Evolutionary conservation across 2,113 vertebrate genomes (phyloP), one percentile per base, ranked within the genome.

Genomic region (Hippocampus comes): DNA sequence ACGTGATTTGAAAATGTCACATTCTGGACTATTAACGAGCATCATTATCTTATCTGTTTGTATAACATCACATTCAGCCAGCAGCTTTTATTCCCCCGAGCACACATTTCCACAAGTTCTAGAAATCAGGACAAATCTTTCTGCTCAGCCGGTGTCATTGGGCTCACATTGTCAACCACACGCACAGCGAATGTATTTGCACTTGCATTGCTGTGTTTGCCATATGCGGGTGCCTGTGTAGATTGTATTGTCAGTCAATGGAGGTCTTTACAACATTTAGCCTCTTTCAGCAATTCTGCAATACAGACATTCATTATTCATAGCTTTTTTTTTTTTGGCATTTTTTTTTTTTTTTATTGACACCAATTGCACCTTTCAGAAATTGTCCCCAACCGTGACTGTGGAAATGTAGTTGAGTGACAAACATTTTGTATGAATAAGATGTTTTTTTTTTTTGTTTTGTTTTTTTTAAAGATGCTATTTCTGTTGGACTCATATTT

Each of bases 1-100:
- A 23, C 51, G 38, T 65, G 68, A 34, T 69, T 63, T 73, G 49
- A 14, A 65, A 48, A 56, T 74, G 43, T 56, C 41, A 17, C 42
- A 15, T 48, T 14, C 25, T 65, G 20, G 41, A 67, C 23, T 18
- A 48, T 55, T 15, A 25, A 53, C 4, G 2, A 25, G 42, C 63
- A 6, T 53, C 49, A 63, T 73, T 73, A 51, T 25, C 20, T 10
- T 25, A 49, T 49, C 41, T 43, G 18, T 43, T 17, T 53, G 5
- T 21, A 25, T 43, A 68, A 34, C 23, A n/a, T 69, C 70, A 63
- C 8, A n/a, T 65, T 42, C 15, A 67, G 64, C 38, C 48, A 20
- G 10, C 46, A 56, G 70, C 30, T 34, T 65, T 75, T 21, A 8
- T 21, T 6, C 2, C 9, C 48, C 18, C 49, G 2, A 21, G n/a